These are phyloP conservation scores for Heliconius sara DNA, from an alignment of 2,888 invertebrate species.

Conservation along the genomic window DNA sequence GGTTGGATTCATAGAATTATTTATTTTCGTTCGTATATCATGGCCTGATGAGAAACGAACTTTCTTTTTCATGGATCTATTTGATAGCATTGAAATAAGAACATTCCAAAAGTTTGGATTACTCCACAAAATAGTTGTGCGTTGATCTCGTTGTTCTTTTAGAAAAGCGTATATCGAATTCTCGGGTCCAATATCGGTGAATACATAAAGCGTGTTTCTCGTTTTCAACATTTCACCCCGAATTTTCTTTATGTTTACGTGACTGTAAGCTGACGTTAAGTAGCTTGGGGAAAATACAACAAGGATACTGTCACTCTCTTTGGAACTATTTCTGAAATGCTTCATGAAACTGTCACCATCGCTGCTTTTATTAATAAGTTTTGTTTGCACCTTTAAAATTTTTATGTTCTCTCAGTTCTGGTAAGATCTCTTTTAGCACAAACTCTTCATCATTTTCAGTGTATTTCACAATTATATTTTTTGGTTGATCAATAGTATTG, in stretches of 20 bases:
- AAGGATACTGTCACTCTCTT: slow-evolving; percentile 57
- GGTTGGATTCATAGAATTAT: slow-evolving; percentile 46
- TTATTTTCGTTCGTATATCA: slow-evolving; percentile 34
- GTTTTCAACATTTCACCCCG: slow-evolving; percentile 71
- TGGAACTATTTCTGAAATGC: slow-evolving; percentile 54
- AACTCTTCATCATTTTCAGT: slow-evolving; percentile 70
- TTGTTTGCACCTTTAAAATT: slow-evolving; percentile 58
- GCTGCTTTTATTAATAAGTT: slow-evolving; percentile 53
- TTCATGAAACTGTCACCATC: slow-evolving; percentile 55
- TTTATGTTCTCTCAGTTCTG: slow-evolving; percentile 62
- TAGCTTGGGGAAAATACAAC: slow-evolving; percentile 76
- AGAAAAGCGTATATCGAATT: slow-evolving; percentile 77
- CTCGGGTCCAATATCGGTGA: slow-evolving; percentile 72
- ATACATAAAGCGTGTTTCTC: slow-evolving; percentile 70
- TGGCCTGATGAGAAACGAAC: slow-evolving; percentile 35
- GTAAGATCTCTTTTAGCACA: slow-evolving; percentile 67
- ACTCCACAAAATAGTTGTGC: slow-evolving; percentile 68
- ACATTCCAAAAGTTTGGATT: slow-evolving; percentile 72
- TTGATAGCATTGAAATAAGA: slow-evolving; percentile 59
- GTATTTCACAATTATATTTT: slow-evolving; percentile 62
- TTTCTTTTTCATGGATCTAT: slow-evolving; percentile 48
- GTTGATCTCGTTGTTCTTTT: slow-evolving; percentile 70
- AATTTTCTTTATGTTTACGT: slow-evolving; percentile 76
- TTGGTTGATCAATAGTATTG: slow-evolving; percentile 44
- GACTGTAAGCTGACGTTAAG: slow-evolving; percentile 69